Evolutionary conservation across 2,113 vertebrate species (phyloP), one percentile per base, ranked within the genome.

Genomic region (Gobius niger): DNA sequence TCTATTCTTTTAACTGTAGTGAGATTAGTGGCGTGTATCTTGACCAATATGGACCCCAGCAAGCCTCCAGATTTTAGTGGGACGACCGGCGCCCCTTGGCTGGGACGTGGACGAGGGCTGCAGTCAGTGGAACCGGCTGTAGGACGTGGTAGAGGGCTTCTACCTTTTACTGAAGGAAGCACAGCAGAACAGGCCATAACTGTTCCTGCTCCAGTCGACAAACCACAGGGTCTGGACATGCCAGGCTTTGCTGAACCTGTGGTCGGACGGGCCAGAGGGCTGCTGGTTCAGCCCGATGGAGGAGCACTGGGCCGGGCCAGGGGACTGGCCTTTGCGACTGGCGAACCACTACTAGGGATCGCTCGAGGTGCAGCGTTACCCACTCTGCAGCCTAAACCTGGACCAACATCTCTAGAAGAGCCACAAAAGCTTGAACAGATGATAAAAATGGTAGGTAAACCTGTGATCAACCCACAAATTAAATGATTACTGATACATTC

Each of bases 21-120:
- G 62, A 15, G 41, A 4, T 62, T 14, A 59, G 5, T 24, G 51
- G 57, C 15, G 40, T 24, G 10, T 42, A 19, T 24, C n/a, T 69
- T 12, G 41, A 10, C 47, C 34, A 12, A 59, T 64, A 93, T 93
- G 92, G 91, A 93, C 75, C 90, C 87, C 56, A 81, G 73, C 7
- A 78, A 73, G 52, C 82, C 85, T 8, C 53, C 72, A 0, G 57
- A 81, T 2, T 13, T 53, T 9, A 51, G 73, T 5, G 64, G 66
- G 44, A 67, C 50, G 47, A 49, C 53, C 3, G 56, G 70, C 1
- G n/a, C 82, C 15, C 80, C 76, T 0, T 78, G 68, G 76, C n/a
- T 76, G 42, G 82, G 85, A 12, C 66, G 67, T 0, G 87, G 90
- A 44, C 64, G 70, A 65, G 82, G 75, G 14, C 64, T 69, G 0